Conservation (phyloP, 2,888 invertebrate species). For the Parnassius mnemosyne region DNA sequence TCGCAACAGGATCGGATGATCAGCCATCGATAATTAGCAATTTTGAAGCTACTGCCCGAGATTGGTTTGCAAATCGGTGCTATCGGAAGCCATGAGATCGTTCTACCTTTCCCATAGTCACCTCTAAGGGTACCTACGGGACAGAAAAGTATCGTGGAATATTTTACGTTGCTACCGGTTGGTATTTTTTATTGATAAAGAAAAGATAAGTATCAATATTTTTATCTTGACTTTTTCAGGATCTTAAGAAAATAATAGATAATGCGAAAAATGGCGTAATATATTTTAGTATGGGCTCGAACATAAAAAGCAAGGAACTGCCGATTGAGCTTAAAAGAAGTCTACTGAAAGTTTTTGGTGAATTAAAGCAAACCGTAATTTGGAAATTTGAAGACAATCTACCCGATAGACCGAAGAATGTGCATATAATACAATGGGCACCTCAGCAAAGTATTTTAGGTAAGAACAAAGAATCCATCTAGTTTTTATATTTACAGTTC, state of each 20-base stretch:
- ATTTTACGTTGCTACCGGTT: background rate
- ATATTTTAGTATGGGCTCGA: conserved; percentile 70
- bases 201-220: no score
- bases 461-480: conserved; percentile 3
- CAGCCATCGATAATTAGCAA: no score
- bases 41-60: no score
- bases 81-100: background rate
- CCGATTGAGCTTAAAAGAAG: conserved; percentile 43
- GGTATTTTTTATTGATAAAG: background rate
- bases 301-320: conserved; percentile 53
- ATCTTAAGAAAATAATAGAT: conserved; percentile 56
- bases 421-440: conserved; percentile 61
- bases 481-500: no score
- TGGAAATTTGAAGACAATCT: conserved; percentile 69
- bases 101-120: background rate
- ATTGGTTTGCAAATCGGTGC: no score
- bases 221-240: conserved; percentile 35
- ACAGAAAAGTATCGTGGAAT: no score
- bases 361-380: conserved; percentile 62
- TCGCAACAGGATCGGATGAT: no score
- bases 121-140: no score
- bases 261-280: conserved; percentile 59
- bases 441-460: conserved; percentile 56
- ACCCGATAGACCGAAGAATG: conserved; percentile 54
- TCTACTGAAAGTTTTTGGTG: conserved; percentile 53